Base-by-base conservation (phyloP, 2,888 invertebrate genomes). In the Acrobeloides nanus region DNA sequence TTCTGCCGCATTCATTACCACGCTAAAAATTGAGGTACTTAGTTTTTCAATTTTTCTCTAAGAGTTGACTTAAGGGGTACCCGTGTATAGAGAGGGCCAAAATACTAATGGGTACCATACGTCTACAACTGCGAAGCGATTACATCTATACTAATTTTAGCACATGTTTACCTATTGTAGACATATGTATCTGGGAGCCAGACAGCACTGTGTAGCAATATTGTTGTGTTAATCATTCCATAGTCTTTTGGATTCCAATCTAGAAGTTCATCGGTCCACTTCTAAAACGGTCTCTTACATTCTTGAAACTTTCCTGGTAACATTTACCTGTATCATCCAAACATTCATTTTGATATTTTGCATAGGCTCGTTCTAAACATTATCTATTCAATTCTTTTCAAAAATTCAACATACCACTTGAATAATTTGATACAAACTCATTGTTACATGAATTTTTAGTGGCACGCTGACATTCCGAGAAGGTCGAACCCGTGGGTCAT, bases 311-410 rank as follows among this genome's bases (percentile, higher is more conserved):
- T n/a, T n/a, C n/a, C n/a, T n/a, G n/a, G n/a, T n/a, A n/a, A n/a
- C n/a, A 43, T 4, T 35, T 43, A 74, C 72, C 71, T 77, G 76
- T 50, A 76, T 76, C 51, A 78, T 65, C 77, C 77, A 77, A 45
- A 76, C 74, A 57, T 77, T 77, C 43, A 77, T 72, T 42, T 76
- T 75, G 32, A 77, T 71, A 46, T 76, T 75, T 53, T 78, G 77
- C 34, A 76, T 75, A 43, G 77, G 76, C 55, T 77, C 77, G 59
- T 77, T 76, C 74, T 76, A 62, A 42, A 68, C 50, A 38, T 55
- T 46, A 39, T 42, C 17, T 12, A 5, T 39, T 6, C 39, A n/a
- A 8, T 46, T 7, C 8, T 6, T 38, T 15, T 21, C 6, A 32
- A 15, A 38, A 15, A 17, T 29, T n/a, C 18, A 4, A 57, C 32